A percentile compares a stretch with the other conserved stretches of the same genome.
phyloP scores from a whole-genome alignment of 1,140 invertebrate genomes.

The Mylabris phalerata region DNA sequence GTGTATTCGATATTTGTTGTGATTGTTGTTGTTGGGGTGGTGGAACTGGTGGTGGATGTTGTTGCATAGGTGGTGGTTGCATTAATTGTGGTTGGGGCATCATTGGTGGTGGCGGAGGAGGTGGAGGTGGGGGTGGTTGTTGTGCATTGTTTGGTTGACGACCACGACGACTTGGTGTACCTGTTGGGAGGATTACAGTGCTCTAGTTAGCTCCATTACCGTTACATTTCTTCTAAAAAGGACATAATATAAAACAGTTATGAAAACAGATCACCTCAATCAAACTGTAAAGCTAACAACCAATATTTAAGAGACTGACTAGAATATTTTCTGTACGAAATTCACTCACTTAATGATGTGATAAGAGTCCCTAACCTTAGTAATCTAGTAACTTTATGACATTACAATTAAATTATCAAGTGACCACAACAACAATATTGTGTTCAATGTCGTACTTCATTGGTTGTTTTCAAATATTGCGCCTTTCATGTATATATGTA shows the following conservation, averaged over 20 bases:
- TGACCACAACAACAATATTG: too few species aligned
- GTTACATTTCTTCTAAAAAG: constrained; percentile 23
- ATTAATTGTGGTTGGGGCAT: constrained; percentile 8
- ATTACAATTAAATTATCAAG: too few species aligned
- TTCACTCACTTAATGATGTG: too few species aligned
- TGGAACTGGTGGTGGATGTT: constrained; percentile 23
- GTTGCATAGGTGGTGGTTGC: constrained; percentile 9
- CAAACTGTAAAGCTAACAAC: neutral
- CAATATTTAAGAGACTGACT: too few species aligned
- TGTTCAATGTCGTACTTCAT: too few species aligned
- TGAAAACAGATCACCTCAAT: constrained; percentile 15
- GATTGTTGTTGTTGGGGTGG: constrained; percentile 23
- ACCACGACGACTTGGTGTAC: constrained; percentile 33
- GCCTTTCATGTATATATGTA: too few species aligned
- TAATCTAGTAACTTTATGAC: too few species aligned
- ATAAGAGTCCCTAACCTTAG: too few species aligned
- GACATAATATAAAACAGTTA: constrained; percentile 17
- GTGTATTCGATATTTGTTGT: constrained; percentile 24
- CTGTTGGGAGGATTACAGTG: constrained; percentile 23
- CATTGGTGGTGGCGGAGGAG: constrained; percentile 21
- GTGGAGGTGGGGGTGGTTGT: constrained; percentile 18
- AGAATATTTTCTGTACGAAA: too few species aligned
- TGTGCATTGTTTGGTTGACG: constrained; percentile 19
- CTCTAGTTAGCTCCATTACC: constrained; percentile 16
- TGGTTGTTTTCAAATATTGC: too few species aligned